phyloP scores from a whole-genome alignment of 2,888 invertebrate genomes.

The Uropetala carovei region DNA sequence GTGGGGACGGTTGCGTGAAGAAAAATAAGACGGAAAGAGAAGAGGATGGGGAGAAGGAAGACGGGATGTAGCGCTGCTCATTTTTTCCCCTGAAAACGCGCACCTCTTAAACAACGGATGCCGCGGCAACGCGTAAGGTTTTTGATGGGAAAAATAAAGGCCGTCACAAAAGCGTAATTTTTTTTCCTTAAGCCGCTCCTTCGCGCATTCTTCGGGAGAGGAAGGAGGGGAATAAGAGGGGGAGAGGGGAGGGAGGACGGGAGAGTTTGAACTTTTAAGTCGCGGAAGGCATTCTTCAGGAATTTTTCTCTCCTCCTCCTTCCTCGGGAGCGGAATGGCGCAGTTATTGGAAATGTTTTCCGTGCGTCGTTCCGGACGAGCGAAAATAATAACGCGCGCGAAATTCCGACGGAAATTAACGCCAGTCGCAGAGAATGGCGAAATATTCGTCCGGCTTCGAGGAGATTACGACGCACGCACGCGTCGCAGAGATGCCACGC shows the following conservation, averaged over 20 bases:
- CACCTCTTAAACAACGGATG: too few species aligned
- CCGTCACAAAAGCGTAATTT: background rate
- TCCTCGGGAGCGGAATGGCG: background rate
- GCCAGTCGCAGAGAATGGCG: background rate
- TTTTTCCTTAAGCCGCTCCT: constrained; percentile 4
- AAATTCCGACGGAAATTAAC: background rate
- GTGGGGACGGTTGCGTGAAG: background rate
- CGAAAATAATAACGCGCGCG: too few species aligned
- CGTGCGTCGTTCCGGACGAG: background rate
- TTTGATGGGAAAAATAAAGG: background rate
- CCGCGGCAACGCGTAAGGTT: background rate
- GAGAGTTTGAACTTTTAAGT: background rate
- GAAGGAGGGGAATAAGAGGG: background rate
- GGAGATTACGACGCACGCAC: background rate
- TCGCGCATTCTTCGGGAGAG: background rate
- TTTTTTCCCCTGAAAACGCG: background rate
- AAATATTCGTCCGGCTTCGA: background rate
- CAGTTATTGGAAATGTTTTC: background rate
- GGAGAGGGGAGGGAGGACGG: background rate
- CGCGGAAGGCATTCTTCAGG: constrained; percentile 12
- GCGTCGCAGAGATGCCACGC: too few species aligned
- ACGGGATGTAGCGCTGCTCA: background rate
- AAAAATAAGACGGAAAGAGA: background rate
- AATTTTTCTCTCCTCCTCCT: background rate
- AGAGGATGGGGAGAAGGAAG: background rate